Percentiles rank a stretch among this genome's conserved stretches.
Conservation (phyloP, 2,797 vertebrate genomes). For the Trematomus bernacchii region DNA sequence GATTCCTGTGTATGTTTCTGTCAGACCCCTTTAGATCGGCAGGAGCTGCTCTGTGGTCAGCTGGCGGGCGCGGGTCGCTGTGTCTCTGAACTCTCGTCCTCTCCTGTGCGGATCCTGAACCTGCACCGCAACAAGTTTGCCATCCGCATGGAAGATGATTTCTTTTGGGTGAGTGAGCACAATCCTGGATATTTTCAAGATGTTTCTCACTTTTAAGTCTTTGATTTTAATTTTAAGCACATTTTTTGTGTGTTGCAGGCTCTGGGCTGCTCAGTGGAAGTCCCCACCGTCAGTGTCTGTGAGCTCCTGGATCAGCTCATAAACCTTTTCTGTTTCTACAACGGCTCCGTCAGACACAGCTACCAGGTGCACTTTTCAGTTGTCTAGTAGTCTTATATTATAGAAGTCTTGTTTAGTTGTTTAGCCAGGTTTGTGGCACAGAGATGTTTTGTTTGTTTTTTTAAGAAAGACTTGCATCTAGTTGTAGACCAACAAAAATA, state of each 20-base stretch:
- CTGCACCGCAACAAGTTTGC: conserved; percentile 92
- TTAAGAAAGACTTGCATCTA: background rate
- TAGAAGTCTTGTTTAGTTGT: background rate
- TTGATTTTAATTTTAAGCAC: background rate
- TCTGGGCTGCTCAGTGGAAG: conserved; percentile 89
- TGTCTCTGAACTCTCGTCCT: conserved; percentile 88
- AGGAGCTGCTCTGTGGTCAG: conserved; percentile 96
- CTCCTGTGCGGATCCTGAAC: conserved; percentile 85
- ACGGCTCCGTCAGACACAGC: conserved; percentile 86
- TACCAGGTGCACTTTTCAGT: conserved; percentile 85
- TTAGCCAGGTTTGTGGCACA: background rate
- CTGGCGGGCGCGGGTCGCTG: conserved; percentile 92
- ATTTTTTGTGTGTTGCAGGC: conserved; percentile 79
- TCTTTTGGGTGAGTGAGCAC: conserved; percentile 91
- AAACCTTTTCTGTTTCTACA: conserved; percentile 92
- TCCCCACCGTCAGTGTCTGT: conserved; percentile 89
- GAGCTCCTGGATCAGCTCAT: conserved; percentile 91
- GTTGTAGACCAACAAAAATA: background rate
- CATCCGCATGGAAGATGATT: conserved; percentile 86
- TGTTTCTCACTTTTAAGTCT: background rate
- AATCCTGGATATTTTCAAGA: background rate
- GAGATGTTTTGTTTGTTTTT: background rate
- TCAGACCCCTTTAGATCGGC: conserved; percentile 90
- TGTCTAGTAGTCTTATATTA: background rate
- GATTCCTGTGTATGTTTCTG: background rate